A percentile compares a stretch with the other conserved stretches of the same genome.
phyloP scores from a whole-genome alignment of 1,140 invertebrate species.

The Piezodorus guildinii region DNA sequence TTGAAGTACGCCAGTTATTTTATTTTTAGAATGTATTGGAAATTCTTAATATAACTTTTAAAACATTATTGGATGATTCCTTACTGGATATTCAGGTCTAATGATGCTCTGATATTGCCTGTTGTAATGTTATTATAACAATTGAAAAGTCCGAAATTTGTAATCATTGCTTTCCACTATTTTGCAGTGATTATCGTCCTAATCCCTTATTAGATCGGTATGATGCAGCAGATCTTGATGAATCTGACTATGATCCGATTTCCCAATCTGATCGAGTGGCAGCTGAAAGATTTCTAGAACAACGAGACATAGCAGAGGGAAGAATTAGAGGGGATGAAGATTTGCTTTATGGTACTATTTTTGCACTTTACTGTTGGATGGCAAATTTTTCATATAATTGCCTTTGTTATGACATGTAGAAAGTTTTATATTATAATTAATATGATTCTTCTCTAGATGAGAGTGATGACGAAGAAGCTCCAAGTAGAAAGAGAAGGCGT shows the following conservation, averaged over 20 bases:
- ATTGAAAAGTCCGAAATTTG: too few relatives aligned
- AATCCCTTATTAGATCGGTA: slow-evolving; percentile 92
- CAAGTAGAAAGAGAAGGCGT: slow-evolving; percentile 54
- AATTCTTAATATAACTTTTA: too few relatives aligned
- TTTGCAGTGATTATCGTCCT: slow-evolving; percentile 80
- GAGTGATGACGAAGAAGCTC: slow-evolving; percentile 62
- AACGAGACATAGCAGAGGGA: slow-evolving; percentile 67
- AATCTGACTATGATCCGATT: slow-evolving; percentile 77
- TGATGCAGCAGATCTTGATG: slow-evolving; percentile 62
- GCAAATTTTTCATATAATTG: too few relatives aligned
- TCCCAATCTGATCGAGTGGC: slow-evolving; percentile 73
- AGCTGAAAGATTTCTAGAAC: slow-evolving; percentile 77
- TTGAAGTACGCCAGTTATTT: too few relatives aligned
- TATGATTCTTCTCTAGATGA: slow-evolving; percentile 39
- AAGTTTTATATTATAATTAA: neutral
- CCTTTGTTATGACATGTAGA: neutral
- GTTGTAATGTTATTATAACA: too few relatives aligned
- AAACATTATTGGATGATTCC: too few relatives aligned
- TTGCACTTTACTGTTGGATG: neutral
- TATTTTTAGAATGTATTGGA: too few relatives aligned
- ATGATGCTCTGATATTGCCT: too few relatives aligned
- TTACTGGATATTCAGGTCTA: too few relatives aligned
- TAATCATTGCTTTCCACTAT: neutral
- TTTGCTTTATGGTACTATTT: slow-evolving; percentile 50
- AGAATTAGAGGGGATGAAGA: slow-evolving; percentile 65